Base-by-base conservation (phyloP, 1,140 invertebrate species). In the Elysia chlorotica region DNA sequence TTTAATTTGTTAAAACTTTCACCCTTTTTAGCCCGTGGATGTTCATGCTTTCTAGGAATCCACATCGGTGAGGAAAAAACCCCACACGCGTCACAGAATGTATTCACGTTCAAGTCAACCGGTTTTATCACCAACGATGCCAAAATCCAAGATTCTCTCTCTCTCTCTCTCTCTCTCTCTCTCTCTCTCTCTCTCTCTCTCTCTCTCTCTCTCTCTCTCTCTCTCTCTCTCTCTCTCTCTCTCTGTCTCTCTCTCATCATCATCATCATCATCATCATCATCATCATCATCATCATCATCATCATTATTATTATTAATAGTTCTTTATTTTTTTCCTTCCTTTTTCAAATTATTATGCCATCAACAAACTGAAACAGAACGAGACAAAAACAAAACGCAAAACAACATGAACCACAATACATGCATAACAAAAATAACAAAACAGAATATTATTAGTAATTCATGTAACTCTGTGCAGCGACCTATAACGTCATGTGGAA, bases 121-220 rank as follows among this genome's bases (percentile, higher is more conserved):
- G n/a, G n/a, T n/a, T n/a, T n/a, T n/a, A n/a, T n/a, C n/a, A n/a
- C n/a, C n/a, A n/a, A n/a, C n/a, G n/a, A n/a, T n/a, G n/a, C n/a
- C n/a, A n/a, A n/a, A n/a, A n/a, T n/a, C n/a, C n/a, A n/a, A n/a
- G n/a, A n/a, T n/a, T n/a, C n/a, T n/a, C n/a, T n/a, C n/a, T 48
- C 41, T 48, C 10, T 48, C 41, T 48, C 10, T 48, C 41, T 48
- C 10, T 48, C 41, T 48, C 10, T 59, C 56, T 59, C 10, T 59
- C 56, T 59, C 10, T 59, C 56, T 59, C 10, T 28, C 25, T 59
- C 10, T 10, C 56, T 59, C 10, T 59, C 56, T 59, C 10, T 59
- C 56, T 59, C 10, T 59, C 10, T 59, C 10, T 59, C 56, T 59
- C 56, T 59, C 10, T 59, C 56, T 59, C 10, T 59, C 56, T 59